phyloP scores from a whole-genome alignment of 1,140 invertebrate species.

The Eubasilissa regina region DNA sequence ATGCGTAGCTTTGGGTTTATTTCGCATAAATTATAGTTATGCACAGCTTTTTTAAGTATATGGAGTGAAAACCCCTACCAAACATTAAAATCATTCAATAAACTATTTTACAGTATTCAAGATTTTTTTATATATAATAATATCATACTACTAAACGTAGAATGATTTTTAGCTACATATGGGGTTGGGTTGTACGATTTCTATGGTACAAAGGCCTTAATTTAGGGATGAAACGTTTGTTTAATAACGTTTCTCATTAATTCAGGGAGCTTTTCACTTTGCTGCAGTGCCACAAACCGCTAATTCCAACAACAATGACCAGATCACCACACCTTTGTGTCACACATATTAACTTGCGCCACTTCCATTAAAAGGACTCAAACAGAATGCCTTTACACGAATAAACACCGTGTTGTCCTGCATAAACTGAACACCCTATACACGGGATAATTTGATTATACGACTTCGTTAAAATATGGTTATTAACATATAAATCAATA shows the following conservation, averaged over 20 bases:
- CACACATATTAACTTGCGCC: slow-evolving; percentile 47
- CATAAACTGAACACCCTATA: background rate
- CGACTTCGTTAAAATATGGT: slow-evolving; percentile 56
- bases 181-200: too few relatives aligned
- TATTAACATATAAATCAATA: slow-evolving; percentile 59
- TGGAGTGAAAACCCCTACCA: too few relatives aligned
- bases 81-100: too few relatives aligned
- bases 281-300: slow-evolving; percentile 55
- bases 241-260: slow-evolving; percentile 21
- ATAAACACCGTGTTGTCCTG: slow-evolving; percentile 5
- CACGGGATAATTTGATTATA: slow-evolving; percentile 59
- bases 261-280: slow-evolving; percentile 31
- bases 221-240: background rate
- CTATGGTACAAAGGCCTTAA: too few relatives aligned
- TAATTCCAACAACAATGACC: slow-evolving; percentile 59
- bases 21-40: too few relatives aligned
- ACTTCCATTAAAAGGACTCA: slow-evolving; percentile 24
- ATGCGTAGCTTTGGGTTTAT: too few relatives aligned
- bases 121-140: too few relatives aligned
- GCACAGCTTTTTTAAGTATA: too few relatives aligned
- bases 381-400: slow-evolving; percentile 21
- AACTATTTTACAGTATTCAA: too few relatives aligned
- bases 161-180: too few relatives aligned
- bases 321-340: slow-evolving; percentile 59
- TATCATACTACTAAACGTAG: too few relatives aligned